These are phyloP conservation scores for Pedionomus torquatus DNA, from an alignment of 2,113 vertebrate genomes.

Conservation along the genomic window DNA sequence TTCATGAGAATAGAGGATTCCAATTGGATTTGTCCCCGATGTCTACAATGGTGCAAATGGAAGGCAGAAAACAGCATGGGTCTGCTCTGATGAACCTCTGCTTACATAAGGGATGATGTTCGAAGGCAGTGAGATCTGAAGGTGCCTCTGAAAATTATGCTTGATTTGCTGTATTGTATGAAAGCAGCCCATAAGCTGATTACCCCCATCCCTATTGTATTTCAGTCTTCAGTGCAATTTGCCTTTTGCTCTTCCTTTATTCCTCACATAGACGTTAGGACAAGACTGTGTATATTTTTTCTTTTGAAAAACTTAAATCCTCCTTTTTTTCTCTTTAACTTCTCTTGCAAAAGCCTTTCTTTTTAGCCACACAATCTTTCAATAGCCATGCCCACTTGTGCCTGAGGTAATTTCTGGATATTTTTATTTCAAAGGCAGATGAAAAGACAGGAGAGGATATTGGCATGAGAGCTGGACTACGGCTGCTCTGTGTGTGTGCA, in stretches of 20 bases:
- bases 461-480: neutral
- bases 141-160: neutral
- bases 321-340: neutral
- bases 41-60: neutral
- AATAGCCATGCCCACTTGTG: neutral
- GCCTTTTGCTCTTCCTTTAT: neutral
- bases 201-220: neutral
- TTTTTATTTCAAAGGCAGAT: neutral
- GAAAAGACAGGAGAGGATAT: neutral
- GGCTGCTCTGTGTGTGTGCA: neutral
- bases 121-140: neutral
- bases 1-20: neutral
- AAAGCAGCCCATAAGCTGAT: slow-evolving; percentile 47
- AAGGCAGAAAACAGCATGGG: neutral
- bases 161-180: neutral
- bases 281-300: neutral
- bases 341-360: neutral
- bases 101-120: neutral
- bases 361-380: rapidly evolving
- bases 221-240: slow-evolving; percentile 11
- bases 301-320: neutral
- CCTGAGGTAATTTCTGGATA: neutral
- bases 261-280: neutral
- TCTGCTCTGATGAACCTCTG: neutral
- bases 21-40: neutral